These are phyloP conservation scores for Nettapus auritus DNA, from an alignment of 2,113 vertebrate genomes.

Conservation along the genomic window DNA sequence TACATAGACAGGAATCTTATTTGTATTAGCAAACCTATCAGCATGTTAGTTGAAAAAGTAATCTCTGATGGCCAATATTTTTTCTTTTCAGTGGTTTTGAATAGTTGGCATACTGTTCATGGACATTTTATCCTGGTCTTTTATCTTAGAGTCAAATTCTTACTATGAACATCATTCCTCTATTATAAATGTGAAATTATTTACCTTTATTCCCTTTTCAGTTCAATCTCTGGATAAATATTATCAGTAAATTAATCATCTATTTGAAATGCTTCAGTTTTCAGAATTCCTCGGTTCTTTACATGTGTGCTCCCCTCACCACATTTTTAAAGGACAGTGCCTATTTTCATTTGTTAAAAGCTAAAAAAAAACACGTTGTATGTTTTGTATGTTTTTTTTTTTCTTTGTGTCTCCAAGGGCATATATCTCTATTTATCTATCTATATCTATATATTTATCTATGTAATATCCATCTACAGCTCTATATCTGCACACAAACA, in stretches of 20 bases:
- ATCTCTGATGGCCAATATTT: background rate
- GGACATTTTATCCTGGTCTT: background rate
- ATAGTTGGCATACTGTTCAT: background rate
- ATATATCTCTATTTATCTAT: background rate
- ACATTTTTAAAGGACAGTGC: background rate
- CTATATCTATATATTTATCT: background rate
- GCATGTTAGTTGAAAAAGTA: background rate
- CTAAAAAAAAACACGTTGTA: no score
- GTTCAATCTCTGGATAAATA: background rate
- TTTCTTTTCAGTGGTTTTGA: background rate
- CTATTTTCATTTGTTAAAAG: background rate
- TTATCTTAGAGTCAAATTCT: background rate
- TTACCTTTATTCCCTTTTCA: background rate
- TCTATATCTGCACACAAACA: background rate
- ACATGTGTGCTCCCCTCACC: rapidly evolving
- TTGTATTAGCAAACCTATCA: background rate
- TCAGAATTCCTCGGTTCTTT: background rate
- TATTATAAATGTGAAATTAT: background rate
- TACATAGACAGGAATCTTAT: background rate
- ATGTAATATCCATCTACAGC: background rate
- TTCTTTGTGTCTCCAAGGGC: rapidly evolving
- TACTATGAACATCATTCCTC: background rate
- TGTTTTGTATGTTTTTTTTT: background rate
- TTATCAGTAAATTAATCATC: background rate
- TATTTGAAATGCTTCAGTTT: background rate